Conservation (phyloP, 2,888 invertebrate genomes). For the Aphodius sticticus region DNA sequence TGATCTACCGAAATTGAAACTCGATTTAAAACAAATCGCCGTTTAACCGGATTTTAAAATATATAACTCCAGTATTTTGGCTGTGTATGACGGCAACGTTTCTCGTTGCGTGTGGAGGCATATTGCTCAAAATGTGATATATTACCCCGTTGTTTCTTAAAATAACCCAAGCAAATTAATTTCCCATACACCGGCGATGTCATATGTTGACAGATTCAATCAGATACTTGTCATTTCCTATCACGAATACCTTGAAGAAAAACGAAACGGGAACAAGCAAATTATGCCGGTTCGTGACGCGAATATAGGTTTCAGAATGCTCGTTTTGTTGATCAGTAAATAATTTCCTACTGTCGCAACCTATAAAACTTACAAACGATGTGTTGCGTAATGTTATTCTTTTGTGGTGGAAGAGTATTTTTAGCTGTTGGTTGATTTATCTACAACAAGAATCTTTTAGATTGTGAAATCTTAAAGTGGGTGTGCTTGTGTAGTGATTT, state of each 20-base stretch:
- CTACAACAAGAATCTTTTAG: too few species aligned
- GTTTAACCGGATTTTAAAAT: background rate
- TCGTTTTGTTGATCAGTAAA: too few species aligned
- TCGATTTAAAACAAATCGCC: background rate
- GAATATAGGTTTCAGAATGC: background rate
- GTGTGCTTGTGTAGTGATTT: too few species aligned
- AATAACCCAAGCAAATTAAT: background rate
- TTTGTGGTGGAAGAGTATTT: too few species aligned
- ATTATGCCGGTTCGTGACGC: background rate
- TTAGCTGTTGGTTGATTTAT: too few species aligned
- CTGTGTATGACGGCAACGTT: background rate
- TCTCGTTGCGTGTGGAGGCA: background rate
- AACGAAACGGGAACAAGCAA: background rate
- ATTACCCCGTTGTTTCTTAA: background rate
- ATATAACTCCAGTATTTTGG: background rate
- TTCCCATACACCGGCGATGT: background rate
- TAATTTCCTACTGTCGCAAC: background rate
- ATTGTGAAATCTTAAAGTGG: too few species aligned
- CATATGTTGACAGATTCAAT: conserved; percentile 4
- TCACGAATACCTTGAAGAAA: background rate
- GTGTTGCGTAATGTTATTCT: too few species aligned
- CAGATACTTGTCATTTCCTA: background rate
- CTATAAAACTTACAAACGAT: background rate
- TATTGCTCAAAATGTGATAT: background rate
- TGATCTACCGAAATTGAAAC: too few species aligned